Evolutionary conservation across 2,113 vertebrate genomes (phyloP).

Genomic region (Emydocephalus ijimae): DNA sequence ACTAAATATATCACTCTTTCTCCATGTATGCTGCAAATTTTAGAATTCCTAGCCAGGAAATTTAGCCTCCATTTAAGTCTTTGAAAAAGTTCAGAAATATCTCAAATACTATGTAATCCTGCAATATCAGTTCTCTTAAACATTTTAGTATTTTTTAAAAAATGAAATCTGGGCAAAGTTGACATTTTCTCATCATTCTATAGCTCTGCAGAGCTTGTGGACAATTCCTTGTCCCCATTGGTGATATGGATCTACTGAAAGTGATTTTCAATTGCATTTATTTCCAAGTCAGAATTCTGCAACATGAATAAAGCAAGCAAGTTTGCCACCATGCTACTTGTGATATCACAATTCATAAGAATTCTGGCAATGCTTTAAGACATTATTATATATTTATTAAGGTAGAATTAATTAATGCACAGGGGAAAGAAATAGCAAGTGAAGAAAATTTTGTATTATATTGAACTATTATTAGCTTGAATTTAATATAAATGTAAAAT

Average conservation of each 20-base stretch:
- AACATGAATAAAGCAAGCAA: background rate
- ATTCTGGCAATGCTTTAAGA: background rate
- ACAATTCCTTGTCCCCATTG: background rate
- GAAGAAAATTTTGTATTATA: background rate
- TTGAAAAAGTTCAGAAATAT: background rate
- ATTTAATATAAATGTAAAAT: background rate
- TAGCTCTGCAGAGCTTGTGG: background rate
- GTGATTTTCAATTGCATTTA: background rate
- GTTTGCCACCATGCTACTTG: fast-evolving
- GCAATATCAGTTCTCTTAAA: background rate
- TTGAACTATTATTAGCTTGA: background rate
- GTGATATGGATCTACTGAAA: background rate
- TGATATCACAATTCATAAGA: background rate
- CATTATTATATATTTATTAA: slow-evolving; percentile 27
- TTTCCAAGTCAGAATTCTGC: background rate
- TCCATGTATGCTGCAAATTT: background rate
- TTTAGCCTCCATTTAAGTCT: background rate
- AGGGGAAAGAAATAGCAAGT: background rate
- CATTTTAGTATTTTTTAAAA: background rate
- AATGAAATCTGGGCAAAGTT: background rate
- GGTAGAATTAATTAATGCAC: background rate
- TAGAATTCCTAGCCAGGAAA: background rate
- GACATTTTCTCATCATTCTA: background rate
- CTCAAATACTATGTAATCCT: background rate
- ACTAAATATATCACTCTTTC: background rate